Conservation (phyloP, 2,113 vertebrate species). For the Phasianus colchicus region DNA sequence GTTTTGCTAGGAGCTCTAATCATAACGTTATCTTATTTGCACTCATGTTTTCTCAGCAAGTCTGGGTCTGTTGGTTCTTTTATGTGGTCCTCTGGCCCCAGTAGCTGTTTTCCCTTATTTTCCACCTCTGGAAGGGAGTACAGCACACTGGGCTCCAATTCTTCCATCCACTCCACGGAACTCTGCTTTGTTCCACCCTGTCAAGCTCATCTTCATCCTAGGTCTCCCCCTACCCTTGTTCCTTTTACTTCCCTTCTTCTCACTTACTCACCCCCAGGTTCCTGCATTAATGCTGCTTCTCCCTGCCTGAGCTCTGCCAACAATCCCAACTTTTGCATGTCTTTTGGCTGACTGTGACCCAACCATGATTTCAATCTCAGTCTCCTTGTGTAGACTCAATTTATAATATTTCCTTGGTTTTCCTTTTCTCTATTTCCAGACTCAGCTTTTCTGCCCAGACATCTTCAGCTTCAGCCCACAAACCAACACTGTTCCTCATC, state of each 20-base stretch:
- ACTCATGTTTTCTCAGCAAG: not conserved
- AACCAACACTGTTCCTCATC: not conserved
- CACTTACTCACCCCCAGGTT: not conserved
- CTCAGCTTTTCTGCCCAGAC: not conserved
- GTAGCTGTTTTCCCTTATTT: not conserved
- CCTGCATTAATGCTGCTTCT: not conserved
- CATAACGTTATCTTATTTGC: not conserved
- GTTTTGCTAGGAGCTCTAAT: not conserved
- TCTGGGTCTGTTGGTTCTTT: not conserved
- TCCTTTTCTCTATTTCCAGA: not conserved
- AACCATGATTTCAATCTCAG: not conserved
- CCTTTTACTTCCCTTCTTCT: not conserved
- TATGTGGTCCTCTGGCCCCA: not conserved
- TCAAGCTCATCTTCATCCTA: not conserved
- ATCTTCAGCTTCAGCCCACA: not conserved
- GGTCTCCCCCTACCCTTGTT: not conserved
- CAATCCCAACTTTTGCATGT: not conserved
- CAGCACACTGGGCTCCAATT: not conserved
- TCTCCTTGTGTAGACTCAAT: not conserved
- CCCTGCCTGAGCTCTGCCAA: not conserved
- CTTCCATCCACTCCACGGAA: not conserved
- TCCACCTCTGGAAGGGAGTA: not conserved
- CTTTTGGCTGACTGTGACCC: not conserved
- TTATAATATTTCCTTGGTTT: not conserved
- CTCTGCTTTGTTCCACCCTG: not conserved